Evolutionary conservation across 2,797 vertebrate species (phyloP).

Genomic region (Enteromius trimaculatus): DNA sequence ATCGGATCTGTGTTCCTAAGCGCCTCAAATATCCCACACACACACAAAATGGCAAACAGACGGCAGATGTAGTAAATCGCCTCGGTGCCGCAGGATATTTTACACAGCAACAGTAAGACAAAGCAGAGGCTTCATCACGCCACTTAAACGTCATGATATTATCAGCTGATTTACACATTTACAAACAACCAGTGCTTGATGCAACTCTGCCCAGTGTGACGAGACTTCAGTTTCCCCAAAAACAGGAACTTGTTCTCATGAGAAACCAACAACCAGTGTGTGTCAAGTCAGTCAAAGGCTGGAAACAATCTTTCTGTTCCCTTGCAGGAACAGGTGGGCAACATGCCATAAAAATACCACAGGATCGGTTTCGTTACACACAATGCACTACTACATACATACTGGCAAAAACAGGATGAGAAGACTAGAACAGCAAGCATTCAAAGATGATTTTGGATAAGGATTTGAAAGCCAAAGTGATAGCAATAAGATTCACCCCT

Average conservation of each 20-base stretch:
- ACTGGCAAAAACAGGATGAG: neutral
- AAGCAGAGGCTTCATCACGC: neutral
- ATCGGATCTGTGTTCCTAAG: neutral
- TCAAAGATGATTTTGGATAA: neutral
- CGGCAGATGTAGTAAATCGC: neutral
- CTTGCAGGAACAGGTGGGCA: neutral
- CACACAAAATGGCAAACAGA: neutral
- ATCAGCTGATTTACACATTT: constrained; percentile 12
- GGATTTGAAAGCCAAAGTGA: neutral
- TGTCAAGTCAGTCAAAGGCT: neutral
- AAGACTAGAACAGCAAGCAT: neutral
- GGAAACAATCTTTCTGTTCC: neutral
- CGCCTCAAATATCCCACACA: neutral
- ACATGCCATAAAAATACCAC: constrained; percentile 1
- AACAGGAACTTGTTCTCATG: neutral
- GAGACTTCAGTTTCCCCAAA: neutral
- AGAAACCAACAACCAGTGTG: neutral
- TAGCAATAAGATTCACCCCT: neutral
- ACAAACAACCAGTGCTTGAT: neutral
- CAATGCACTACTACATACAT: neutral
- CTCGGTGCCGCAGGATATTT: neutral
- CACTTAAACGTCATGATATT: neutral
- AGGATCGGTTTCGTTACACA: neutral
- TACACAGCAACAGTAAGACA: constrained; percentile 5
- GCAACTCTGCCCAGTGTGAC: neutral